A percentile compares a stretch with the other conserved stretches of the same genome.
These are phyloP conservation scores for Philaethria dido DNA, from an alignment of 2,888 invertebrate species.

Conservation along the genomic window DNA sequence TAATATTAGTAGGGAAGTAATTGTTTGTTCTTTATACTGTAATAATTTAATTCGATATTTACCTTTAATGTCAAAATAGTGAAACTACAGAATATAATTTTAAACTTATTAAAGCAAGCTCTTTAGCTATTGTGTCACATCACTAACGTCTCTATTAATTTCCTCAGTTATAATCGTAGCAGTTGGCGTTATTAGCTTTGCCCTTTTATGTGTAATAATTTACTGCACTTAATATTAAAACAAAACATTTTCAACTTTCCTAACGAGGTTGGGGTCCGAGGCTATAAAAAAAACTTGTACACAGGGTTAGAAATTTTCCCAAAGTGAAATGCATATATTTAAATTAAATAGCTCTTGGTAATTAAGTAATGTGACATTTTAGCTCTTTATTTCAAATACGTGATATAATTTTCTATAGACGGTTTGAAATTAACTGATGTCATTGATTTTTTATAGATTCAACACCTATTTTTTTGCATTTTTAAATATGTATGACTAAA, in stretches of 20 bases:
- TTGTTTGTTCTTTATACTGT: too few species aligned
- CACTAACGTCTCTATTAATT: conserved; percentile 74
- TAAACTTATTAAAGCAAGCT: not conserved
- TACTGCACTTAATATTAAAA: conserved; percentile 80
- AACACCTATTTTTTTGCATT: too few species aligned
- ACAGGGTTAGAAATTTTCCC: conserved; percentile 25
- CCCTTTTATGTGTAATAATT: conserved; percentile 81
- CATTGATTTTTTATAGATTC: too few species aligned
- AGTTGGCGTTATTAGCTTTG: conserved; percentile 78
- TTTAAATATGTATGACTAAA: too few species aligned
- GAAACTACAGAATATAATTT: not conserved
- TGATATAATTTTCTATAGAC: too few species aligned
- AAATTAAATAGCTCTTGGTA: not conserved
- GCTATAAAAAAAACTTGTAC: conserved; percentile 31
- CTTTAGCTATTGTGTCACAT: conserved; percentile 40
- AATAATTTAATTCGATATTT: too few species aligned
- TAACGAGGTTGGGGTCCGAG: conserved; percentile 57
- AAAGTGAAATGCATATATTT: conserved; percentile 22
- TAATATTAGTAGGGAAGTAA: too few species aligned
- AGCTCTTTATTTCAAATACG: not conserved
- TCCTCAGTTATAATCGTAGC: conserved; percentile 76
- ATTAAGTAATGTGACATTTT: not conserved
- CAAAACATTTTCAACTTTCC: conserved; percentile 79
- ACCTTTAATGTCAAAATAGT: too few species aligned
- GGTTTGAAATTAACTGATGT: too few species aligned